Percentiles rank a stretch among this genome's conserved stretches.
Conservation (phyloP, 2,797 vertebrate species). For the Rhincodon typus region DNA sequence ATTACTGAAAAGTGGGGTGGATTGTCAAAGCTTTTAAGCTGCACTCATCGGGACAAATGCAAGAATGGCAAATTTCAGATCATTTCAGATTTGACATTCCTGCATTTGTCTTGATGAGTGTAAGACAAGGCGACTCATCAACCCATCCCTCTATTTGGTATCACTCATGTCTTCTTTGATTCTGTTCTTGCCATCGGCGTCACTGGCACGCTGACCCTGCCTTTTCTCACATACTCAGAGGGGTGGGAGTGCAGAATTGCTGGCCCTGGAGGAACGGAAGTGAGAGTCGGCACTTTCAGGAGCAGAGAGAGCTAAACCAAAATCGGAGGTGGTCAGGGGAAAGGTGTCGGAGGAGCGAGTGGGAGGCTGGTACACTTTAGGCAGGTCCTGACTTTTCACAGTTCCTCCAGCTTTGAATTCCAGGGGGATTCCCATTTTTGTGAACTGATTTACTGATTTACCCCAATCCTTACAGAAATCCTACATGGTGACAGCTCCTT, state of each 20-base stretch:
- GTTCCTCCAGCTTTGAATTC: background rate
- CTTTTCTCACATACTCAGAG: background rate
- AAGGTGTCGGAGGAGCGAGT: background rate
- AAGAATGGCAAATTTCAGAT: background rate
- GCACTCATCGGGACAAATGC: background rate
- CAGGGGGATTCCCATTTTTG: background rate
- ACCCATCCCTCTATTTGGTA: background rate
- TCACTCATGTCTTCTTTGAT: background rate
- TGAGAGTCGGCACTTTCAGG: background rate
- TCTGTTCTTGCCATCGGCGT: background rate
- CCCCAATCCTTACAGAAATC: background rate
- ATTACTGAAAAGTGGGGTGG: too few relatives aligned
- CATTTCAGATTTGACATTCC: background rate
- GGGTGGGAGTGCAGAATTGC: background rate
- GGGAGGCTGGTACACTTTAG: background rate
- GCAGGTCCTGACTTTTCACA: background rate
- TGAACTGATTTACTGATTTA: background rate
- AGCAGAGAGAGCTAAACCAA: background rate
- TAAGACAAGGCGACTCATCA: background rate
- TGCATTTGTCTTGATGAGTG: background rate
- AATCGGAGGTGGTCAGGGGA: background rate
- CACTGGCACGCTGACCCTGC: background rate
- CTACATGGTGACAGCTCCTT: background rate
- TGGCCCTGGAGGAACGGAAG: background rate
- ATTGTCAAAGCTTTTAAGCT: too few relatives aligned